Conservation (phyloP, 2,888 invertebrate genomes). For the Synanthedon formicaeformis region DNA sequence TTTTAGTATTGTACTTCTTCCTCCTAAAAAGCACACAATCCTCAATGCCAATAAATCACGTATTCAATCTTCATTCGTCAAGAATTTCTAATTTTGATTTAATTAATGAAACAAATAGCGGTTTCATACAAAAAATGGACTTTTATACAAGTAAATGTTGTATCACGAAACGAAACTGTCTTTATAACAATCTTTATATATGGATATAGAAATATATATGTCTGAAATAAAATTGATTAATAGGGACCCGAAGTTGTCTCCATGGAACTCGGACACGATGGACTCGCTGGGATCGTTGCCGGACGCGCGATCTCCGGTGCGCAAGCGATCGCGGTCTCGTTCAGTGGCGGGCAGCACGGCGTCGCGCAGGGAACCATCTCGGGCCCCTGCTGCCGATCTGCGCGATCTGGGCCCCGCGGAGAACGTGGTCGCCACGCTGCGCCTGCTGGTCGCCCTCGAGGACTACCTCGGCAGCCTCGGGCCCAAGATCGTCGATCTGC, state of each 20-base stretch:
- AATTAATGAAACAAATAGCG: no score
- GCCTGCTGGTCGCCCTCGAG: constrained; percentile 84
- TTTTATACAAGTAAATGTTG: no score
- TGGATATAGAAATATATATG: no score
- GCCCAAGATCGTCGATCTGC: constrained; percentile 80
- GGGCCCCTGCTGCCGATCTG: constrained; percentile 8
- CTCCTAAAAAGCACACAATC: no score
- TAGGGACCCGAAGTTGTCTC: constrained; percentile 43
- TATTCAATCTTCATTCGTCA: no score
- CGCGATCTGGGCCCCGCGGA: constrained; percentile 52
- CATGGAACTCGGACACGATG: constrained; percentile 51
- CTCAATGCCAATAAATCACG: no score
- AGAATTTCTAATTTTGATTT: no score
- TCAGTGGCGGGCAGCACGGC: constrained; percentile 11
- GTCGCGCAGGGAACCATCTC: constrained; percentile 6
- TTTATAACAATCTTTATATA: no score
- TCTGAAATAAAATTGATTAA: neutral
- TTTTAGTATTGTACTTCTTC: no score
- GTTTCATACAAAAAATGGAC: no score
- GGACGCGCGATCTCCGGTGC: constrained; percentile 21
- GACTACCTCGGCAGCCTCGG: constrained; percentile 87
- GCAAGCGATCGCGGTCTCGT: constrained; percentile 7
- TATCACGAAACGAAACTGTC: no score
- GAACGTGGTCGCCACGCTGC: constrained; percentile 75
- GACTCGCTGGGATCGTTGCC: constrained; percentile 36